Evolutionary conservation across 2,113 vertebrate genomes (phyloP).

Genomic region (Struthio camelus): DNA sequence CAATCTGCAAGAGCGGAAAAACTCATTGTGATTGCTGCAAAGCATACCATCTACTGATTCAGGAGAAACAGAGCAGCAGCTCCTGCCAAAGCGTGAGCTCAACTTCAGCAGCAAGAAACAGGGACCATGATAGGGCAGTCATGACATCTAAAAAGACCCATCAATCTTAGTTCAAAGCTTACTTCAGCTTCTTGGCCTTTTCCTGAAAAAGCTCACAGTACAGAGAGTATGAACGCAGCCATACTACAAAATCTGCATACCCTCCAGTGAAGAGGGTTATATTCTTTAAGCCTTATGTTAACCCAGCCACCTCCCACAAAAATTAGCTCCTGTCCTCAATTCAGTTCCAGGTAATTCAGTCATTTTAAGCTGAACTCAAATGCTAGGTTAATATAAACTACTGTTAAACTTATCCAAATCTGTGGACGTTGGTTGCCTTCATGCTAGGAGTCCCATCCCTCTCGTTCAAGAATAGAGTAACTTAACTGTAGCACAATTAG

Average conservation of each 20-base stretch:
- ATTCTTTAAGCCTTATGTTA: too few species aligned
- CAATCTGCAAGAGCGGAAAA: neutral
- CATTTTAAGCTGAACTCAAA: neutral
- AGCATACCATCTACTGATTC: neutral
- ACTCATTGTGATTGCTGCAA: neutral
- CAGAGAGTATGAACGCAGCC: neutral
- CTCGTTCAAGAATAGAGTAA: conserved; percentile 57
- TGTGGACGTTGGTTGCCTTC: conserved; percentile 8
- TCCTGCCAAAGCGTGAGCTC: neutral
- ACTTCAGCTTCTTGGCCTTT: neutral
- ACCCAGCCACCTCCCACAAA: neutral
- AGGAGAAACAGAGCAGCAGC: neutral
- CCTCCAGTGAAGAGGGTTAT: accelerated
- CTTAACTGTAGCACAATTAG: conserved; percentile 76
- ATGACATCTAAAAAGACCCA: neutral
- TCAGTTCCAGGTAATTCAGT: neutral
- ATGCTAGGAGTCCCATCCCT: conserved; percentile 47
- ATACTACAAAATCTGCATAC: accelerated
- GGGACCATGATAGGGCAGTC: neutral
- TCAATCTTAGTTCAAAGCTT: neutral
- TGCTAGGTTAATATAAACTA: neutral
- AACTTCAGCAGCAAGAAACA: neutral
- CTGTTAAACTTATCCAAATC: neutral
- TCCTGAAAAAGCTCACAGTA: neutral
- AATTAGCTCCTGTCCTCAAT: accelerated